Conservation (phyloP, 1,140 invertebrate species). For the Philaenus spumarius region DNA sequence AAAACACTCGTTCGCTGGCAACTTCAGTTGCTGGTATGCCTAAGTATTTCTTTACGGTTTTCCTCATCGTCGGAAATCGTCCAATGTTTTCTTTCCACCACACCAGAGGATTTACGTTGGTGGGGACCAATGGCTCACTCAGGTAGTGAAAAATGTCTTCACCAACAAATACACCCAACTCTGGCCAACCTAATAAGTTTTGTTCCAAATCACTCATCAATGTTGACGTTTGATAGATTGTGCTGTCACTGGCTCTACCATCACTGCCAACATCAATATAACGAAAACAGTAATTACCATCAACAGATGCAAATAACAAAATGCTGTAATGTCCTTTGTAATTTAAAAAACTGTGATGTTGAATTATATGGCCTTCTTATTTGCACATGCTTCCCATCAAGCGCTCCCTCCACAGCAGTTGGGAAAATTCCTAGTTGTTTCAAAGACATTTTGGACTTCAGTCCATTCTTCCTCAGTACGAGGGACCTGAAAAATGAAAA, state of each 20-base stretch:
- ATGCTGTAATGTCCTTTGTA: constrained; percentile 38
- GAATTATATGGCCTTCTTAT: constrained; percentile 31
- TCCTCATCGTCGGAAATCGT: no score
- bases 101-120: no score
- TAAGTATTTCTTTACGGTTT: no score
- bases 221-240: constrained; percentile 25
- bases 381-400: constrained; percentile 40
- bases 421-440: constrained; percentile 36
- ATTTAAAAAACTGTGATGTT: constrained; percentile 37
- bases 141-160: constrained; percentile 47
- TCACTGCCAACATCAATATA: constrained; percentile 36
- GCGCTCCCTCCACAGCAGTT: constrained; percentile 35
- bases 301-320: constrained; percentile 35
- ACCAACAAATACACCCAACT: constrained; percentile 37
- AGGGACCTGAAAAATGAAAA: constrained; percentile 16
- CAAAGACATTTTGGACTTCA: constrained; percentile 29
- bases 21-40: no score
- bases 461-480: constrained; percentile 22
- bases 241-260: no score
- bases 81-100: no score
- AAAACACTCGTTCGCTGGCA: no score
- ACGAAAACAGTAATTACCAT: constrained; percentile 39
- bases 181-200: constrained; percentile 30
- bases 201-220: constrained; percentile 10
- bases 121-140: no score